phyloP scores from a whole-genome alignment of 2,797 vertebrate species.

The Chelon auratus region DNA sequence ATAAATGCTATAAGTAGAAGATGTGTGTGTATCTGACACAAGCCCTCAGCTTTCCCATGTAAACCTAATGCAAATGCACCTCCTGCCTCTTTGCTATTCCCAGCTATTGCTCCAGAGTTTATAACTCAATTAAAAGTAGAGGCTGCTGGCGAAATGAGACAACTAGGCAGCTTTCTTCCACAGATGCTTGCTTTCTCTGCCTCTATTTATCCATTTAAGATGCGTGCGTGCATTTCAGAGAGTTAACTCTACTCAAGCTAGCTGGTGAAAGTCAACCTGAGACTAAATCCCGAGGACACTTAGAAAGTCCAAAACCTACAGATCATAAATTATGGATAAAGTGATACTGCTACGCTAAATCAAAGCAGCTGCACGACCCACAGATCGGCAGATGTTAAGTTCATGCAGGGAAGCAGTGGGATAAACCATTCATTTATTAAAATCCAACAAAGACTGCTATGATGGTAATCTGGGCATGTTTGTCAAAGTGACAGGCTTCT shows the following conservation, averaged over 20 bases:
- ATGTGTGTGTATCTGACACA: neutral
- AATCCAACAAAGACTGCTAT: constrained; percentile 10
- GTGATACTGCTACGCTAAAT: neutral
- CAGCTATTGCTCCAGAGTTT: constrained; percentile 19
- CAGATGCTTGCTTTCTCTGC: constrained; percentile 41
- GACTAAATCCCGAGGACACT: constrained; percentile 3
- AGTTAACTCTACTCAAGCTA: neutral
- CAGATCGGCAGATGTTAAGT: neutral
- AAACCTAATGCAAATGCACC: constrained; percentile 25
- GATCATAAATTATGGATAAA: constrained; percentile 11
- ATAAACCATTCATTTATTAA: constrained; percentile 20
- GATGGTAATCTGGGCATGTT: neutral
- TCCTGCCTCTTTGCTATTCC: constrained; percentile 24
- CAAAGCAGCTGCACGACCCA: constrained; percentile 9
- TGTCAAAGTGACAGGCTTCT: neutral
- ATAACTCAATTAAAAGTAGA: constrained; percentile 36
- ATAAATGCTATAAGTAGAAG: neutral
- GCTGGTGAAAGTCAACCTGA: constrained; percentile 1
- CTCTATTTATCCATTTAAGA: constrained; percentile 26
- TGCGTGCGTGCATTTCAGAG: neutral
- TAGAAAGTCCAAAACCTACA: neutral
- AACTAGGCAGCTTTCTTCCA: constrained; percentile 20
- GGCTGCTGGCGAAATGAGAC: constrained; percentile 17
- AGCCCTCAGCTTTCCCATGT: constrained; percentile 10
- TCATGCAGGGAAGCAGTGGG: neutral